Base-by-base conservation (phyloP, 1,140 invertebrate species). In the Heliconius eleuchia region DNA sequence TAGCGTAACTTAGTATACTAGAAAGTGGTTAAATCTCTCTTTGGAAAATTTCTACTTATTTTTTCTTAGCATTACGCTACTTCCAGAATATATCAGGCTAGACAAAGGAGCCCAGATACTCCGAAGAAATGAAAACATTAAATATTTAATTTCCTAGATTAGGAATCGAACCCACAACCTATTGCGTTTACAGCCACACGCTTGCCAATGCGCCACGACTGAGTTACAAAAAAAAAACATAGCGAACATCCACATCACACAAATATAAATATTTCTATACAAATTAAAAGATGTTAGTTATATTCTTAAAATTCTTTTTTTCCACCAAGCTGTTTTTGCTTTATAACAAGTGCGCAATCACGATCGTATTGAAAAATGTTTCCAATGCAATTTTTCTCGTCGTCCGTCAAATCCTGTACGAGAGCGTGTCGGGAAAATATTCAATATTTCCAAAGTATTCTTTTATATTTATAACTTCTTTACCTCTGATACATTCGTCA, bases 341-440 rank as follows among this genome's bases (percentile, higher is more conserved):
- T 27, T 23, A 30, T 66, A 66, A 66, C 60, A 66, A 66, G 60
- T 66, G 27, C 60, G 60, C 60, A 66, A 66, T 66, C 60, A 66
- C 60, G 60, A 66, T 13, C 60, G 23, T 66, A 66, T 66, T 66
- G 60, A 5, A 66, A 52, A 66, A 60, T 60, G 23, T 8, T 66
- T 66, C 60, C n/a, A 27, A 66, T 66, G 60, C 60, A 66, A 66
- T 66, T 66, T 66, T 66, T 66, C 60, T 27, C 60, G 9, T 66
- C 60, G 60, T 66, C 60, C 60, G 11, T 66, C 60, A 66, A 30
- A 66, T 27, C 60, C 60, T 27, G 11, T 30, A 66, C 60, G 60
- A 30, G 23, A 66, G 60, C 60, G 60, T 30, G 3, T 30, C 11
- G n/a, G n/a, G 11, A 66, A 66, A 66, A 27, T 66, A 66, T 66